phyloP scores from a whole-genome alignment of 64 coral and sea anemone species.

The Astreopora myriophthalma region DNA sequence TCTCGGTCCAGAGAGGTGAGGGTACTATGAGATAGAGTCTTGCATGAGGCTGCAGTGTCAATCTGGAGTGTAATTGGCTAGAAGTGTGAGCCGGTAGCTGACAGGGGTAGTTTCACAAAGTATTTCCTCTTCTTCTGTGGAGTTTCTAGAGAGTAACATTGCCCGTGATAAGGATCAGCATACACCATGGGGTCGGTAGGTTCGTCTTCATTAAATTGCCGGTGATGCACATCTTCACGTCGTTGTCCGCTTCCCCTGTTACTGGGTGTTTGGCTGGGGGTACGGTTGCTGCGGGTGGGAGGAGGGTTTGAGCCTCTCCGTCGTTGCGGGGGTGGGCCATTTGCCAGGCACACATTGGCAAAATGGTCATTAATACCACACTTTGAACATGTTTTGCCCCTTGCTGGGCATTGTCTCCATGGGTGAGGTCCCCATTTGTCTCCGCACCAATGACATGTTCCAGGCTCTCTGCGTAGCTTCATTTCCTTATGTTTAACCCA shows the following conservation, averaged over 20 bases:
- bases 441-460: slow-evolving; percentile 45
- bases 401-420: slow-evolving; percentile 52
- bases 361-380: slow-evolving; percentile 62
- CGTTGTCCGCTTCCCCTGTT: neutral
- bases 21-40: slow-evolving; percentile 5
- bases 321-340: neutral
- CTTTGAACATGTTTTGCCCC: slow-evolving; percentile 1
- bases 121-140: neutral
- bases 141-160: slow-evolving; percentile 8
- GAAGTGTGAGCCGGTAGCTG: neutral
- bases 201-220: neutral
- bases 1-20: neutral
- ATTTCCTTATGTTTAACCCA: slow-evolving; percentile 39
- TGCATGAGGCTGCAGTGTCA: slow-evolving; percentile 22
- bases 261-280: neutral
- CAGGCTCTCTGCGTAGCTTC: slow-evolving; percentile 26
- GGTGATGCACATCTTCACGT: neutral
- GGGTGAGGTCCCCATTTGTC: slow-evolving; percentile 24
- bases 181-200: neutral
- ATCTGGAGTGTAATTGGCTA: neutral
- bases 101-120: neutral
- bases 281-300: neutral
- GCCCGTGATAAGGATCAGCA: neutral
- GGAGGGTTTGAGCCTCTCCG: neutral
- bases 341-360: neutral